These are phyloP conservation scores for Sinotaia quadrata DNA, from an alignment of 2,888 invertebrate genomes.

Conservation along the genomic window DNA sequence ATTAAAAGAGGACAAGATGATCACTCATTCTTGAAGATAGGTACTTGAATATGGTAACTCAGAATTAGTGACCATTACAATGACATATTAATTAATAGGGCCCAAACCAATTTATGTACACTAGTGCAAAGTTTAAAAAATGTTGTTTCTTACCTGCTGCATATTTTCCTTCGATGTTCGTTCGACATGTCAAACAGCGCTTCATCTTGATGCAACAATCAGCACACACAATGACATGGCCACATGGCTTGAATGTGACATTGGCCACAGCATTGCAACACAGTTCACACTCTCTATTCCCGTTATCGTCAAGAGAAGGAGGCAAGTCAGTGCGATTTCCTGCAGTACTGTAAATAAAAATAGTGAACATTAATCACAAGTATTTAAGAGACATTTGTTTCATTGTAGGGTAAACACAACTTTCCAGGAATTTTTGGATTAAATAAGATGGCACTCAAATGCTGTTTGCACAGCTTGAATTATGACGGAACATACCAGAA, in stretches of 20 bases:
- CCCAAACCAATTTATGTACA: too few relatives aligned
- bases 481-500: too few relatives aligned
- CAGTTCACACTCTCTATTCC: constrained; percentile 76
- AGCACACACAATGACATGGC: constrained; percentile 82
- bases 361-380: background rate
- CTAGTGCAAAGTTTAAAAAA: background rate
- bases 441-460: too few relatives aligned
- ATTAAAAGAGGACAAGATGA: too few relatives aligned
- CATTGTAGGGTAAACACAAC: too few relatives aligned
- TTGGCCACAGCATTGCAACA: constrained; percentile 80
- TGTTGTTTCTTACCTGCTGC: constrained; percentile 56
- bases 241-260: constrained; percentile 82
- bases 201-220: constrained; percentile 85
- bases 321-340: constrained; percentile 31
- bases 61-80: too few relatives aligned
- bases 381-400: background rate
- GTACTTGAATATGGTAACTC: too few relatives aligned
- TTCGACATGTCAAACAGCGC: constrained; percentile 82
- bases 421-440: too few relatives aligned
- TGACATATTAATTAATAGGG: too few relatives aligned
- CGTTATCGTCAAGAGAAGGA: constrained; percentile 11
- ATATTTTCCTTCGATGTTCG: constrained; percentile 74
- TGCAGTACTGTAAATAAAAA: constrained; percentile 25
- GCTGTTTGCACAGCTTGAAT: too few relatives aligned
- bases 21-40: too few relatives aligned